Percentiles rank a stretch among this genome's conserved stretches.
phyloP scores from a whole-genome alignment of 2,113 vertebrate genomes.

The Corythaeola cristata region DNA sequence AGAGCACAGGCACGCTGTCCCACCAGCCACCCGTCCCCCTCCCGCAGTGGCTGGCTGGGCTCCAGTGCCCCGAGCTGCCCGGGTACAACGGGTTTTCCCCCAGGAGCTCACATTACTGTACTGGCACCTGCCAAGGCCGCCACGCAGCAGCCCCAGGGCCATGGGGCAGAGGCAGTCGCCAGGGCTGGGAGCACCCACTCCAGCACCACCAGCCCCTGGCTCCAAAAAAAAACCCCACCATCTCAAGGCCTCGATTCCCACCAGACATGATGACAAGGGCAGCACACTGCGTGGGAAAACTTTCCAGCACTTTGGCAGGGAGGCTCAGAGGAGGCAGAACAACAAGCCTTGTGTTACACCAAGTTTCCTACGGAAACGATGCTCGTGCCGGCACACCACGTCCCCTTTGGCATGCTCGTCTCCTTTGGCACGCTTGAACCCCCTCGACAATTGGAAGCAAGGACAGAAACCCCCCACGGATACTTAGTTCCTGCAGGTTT shows the following conservation, averaged over 20 bases:
- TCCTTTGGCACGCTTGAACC: neutral
- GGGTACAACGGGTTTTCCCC: neutral
- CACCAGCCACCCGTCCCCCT: accelerated
- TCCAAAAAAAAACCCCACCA: neutral
- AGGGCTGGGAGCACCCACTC: neutral
- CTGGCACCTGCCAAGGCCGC: neutral
- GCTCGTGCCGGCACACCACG: neutral
- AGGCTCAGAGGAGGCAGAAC: neutral
- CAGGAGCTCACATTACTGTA: neutral
- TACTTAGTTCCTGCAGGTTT: neutral
- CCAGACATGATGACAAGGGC: accelerated
- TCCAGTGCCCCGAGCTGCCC: neutral
- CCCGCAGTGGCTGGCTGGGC: neutral
- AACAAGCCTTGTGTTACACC: neutral
- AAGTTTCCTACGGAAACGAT: neutral
- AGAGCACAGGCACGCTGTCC: neutral
- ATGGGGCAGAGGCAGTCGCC: neutral
- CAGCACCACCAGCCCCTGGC: neutral
- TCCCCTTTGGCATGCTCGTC: neutral
- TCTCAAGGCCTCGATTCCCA: neutral
- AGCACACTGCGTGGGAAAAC: accelerated
- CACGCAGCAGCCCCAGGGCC: neutral
- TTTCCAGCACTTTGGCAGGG: neutral
- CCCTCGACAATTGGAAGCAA: neutral
- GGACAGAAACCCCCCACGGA: neutral